Evolutionary conservation across 2,113 vertebrate species (phyloP), one percentile per base, ranked within the genome.

Genomic region (Oreochromis aureus): DNA sequence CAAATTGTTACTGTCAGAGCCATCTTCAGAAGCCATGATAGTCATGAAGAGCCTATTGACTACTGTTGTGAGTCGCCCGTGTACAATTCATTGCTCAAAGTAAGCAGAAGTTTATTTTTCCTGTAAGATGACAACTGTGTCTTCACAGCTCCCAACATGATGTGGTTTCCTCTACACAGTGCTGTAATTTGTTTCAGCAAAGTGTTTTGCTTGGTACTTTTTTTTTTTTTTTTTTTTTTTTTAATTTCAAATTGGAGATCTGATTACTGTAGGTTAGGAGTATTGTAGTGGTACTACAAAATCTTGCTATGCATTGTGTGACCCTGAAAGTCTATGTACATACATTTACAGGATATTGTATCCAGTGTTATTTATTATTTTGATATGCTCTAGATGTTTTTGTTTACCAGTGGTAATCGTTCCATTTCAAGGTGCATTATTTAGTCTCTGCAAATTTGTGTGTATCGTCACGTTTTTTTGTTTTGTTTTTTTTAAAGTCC

Each of bases 341-440:
- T 89, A 86, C 61, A 84, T 83, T 84, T 80, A 86, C 81, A 80
- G 27, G 81, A 34, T 73, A 36, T 55, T 83, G 39, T 90, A 78
- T 88, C 84, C 87, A 87, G 83, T 93, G 81, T 95, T 94, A 93
- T 94, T 94, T 94, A 91, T 91, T 89, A 54, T 85, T 87, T 89
- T 87, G 66, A 41, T 86, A 86, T 90, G 85, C 79, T 73, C 81
- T 91, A 69, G 27, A 53, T 66, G 18, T 58, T 63, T 27, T 82
- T 78, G 13, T 89, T 92, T 71, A 84, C 89, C 86, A 48, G 32
- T 85, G 15, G 55, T 86, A 18, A 59, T 88, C 55, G 85, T 78
- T 91, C 89, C 55, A 82, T 58, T 51, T 69, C 27, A 81, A 22
- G 48, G 56, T 83, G 73, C 41, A 34, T 90, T 87, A n/a, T 83